Conservation (phyloP, 2,888 invertebrate species). For the Microplitis manilae region DNA sequence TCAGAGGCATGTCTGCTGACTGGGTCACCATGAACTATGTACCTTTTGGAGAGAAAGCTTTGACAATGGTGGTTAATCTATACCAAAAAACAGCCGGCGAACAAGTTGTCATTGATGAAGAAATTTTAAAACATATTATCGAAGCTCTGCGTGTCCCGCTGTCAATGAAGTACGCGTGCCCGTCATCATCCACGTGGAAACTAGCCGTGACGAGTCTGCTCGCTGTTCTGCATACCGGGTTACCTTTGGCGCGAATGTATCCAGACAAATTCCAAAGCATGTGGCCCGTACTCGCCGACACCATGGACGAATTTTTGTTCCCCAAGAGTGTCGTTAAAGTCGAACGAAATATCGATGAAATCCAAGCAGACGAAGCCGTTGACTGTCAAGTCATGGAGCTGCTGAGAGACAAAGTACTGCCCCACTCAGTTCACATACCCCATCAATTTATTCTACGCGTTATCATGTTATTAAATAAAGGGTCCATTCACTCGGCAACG, state of each 20-base stretch:
- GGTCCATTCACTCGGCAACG: slow-evolving; percentile 86
- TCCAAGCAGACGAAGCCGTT: slow-evolving; percentile 81
- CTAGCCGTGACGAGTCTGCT: slow-evolving; percentile 84
- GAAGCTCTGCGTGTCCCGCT: slow-evolving; percentile 82
- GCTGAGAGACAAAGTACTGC: slow-evolving; percentile 85
- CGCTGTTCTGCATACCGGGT: slow-evolving; percentile 84
- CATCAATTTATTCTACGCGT: slow-evolving; percentile 87
- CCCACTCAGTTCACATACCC: slow-evolving; percentile 84
- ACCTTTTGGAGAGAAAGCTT: slow-evolving; percentile 87
- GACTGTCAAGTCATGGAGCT: slow-evolving; percentile 88
- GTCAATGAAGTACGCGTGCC: slow-evolving; percentile 85
- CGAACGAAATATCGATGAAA: slow-evolving; percentile 74
- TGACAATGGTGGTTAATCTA: slow-evolving; percentile 82
- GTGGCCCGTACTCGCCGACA: slow-evolving; percentile 90
- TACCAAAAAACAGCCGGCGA: slow-evolving; percentile 83
- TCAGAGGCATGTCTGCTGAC: slow-evolving; percentile 74
- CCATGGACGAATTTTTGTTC: slow-evolving; percentile 93
- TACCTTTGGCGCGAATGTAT: slow-evolving; percentile 88
- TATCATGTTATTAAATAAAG: slow-evolving; percentile 87
- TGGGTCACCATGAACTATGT: slow-evolving; percentile 88
- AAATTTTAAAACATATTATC: slow-evolving; percentile 81
- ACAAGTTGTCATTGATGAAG: slow-evolving; percentile 80
- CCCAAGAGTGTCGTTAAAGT: slow-evolving; percentile 80
- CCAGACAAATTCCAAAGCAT: slow-evolving; percentile 82
- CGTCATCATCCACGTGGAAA: slow-evolving; percentile 87